Percentiles rank a stretch among this genome's conserved stretches.
These are phyloP conservation scores for Petromus typicus DNA, from an alignment of 2,113 vertebrate genomes.

Conservation along the genomic window DNA sequence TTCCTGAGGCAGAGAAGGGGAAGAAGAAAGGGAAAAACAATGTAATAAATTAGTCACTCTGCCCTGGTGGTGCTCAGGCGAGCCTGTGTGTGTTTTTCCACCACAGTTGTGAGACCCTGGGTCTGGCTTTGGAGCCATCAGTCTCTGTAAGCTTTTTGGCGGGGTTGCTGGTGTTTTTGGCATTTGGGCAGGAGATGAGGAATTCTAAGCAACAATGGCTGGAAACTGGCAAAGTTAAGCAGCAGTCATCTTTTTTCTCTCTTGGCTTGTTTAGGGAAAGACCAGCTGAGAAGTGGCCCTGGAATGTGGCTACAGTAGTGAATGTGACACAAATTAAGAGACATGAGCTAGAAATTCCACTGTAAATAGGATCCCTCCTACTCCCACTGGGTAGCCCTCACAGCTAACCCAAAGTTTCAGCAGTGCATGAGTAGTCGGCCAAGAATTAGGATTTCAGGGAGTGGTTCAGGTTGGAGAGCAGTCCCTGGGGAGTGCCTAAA, in stretches of 20 bases:
- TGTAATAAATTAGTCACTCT: constrained; percentile 83
- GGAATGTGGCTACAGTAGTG: constrained; percentile 43
- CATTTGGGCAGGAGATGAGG: constrained; percentile 16
- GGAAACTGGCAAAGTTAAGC: constrained; percentile 56
- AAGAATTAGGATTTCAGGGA: constrained; percentile 75
- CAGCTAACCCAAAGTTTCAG: constrained; percentile 41
- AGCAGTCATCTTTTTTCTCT: constrained; percentile 23
- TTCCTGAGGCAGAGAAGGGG: constrained; percentile 81
- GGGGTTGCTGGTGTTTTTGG: constrained; percentile 19
- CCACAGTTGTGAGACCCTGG: constrained; percentile 28
- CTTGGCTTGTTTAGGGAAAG: constrained; percentile 50
- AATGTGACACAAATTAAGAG: constrained; percentile 36
- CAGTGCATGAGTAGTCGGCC: constrained; percentile 75
- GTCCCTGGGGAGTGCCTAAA: constrained; percentile 48
- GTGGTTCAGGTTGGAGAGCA: constrained; percentile 69
- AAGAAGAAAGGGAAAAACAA: constrained; percentile 82
- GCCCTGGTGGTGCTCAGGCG: constrained; percentile 71
- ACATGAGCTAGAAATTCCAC: constrained; percentile 67
- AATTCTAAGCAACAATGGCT: constrained; percentile 58
- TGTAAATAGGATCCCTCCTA: constrained; percentile 9
- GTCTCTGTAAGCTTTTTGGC: constrained; percentile 63
- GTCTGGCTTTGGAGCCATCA: constrained; percentile 54
- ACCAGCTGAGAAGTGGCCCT: constrained; percentile 8
- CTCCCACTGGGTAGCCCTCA: not conserved
- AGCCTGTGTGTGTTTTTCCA: constrained; percentile 62